These are phyloP conservation scores for Aurelia sp. DNA, from an alignment of 30 jellyfish, hydroid and myxozoan species.

Conservation along the genomic window DNA sequence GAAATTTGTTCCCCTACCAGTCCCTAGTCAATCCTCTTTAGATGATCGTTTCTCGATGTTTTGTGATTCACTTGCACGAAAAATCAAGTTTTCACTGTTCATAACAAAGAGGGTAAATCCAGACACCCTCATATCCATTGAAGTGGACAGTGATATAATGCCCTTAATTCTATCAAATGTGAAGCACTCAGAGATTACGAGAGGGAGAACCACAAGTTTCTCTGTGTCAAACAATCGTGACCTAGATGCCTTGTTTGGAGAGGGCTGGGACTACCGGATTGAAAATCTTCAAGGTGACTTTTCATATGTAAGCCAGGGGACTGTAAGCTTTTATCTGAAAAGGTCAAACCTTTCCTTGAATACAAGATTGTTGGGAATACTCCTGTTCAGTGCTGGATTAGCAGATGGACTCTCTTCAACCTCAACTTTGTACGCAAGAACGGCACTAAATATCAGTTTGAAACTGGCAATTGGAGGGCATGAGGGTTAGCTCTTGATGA, in stretches of 20 bases:
- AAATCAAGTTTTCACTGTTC: background rate
- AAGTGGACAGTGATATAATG: background rate
- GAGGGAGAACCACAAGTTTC: background rate
- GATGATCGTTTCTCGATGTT: background rate
- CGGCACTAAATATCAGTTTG: background rate
- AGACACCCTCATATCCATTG: background rate
- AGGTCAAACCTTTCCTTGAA: background rate
- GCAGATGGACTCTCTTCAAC: background rate
- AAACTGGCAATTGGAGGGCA: background rate
- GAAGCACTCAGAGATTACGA: background rate
- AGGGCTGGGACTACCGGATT: constrained; percentile 16
- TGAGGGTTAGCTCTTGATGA: too few species aligned
- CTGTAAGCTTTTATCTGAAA: background rate
- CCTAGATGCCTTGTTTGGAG: constrained; percentile 1
- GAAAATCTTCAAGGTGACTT: background rate
- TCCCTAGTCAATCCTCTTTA: background rate
- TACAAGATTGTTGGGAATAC: background rate
- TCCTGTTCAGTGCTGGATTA: background rate
- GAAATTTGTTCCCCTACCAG: background rate
- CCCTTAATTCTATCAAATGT: too few species aligned
- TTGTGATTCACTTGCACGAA: background rate
- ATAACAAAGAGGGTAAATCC: background rate
- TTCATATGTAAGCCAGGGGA: constrained; percentile 1
- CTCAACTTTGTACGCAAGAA: background rate
- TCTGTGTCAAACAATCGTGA: background rate